Evolutionary conservation across 2,113 vertebrate species (phyloP).

Genomic region (Piaya cayana): DNA sequence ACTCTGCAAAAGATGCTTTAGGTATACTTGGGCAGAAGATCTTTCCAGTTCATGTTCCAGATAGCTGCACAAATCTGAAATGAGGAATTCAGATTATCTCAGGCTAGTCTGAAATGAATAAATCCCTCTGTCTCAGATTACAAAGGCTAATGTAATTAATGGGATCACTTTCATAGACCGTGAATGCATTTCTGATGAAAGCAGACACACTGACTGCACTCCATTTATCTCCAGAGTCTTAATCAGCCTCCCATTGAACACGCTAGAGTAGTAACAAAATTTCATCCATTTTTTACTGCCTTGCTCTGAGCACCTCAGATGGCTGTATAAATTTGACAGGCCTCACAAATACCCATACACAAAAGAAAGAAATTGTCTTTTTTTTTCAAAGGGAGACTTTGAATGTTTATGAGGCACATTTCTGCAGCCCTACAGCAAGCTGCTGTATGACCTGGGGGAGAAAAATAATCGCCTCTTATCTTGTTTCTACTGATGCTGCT

Average conservation of each 20-base stretch:
- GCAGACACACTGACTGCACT: background rate
- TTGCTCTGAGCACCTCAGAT: background rate
- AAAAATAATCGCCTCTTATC: background rate
- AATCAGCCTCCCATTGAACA: constrained; percentile 14
- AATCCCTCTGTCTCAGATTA: constrained; percentile 8
- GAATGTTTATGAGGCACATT: background rate
- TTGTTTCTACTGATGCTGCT: background rate
- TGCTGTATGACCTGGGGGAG: background rate
- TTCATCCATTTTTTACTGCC: background rate
- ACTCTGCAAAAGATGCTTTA: constrained; percentile 87
- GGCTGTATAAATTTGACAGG: background rate
- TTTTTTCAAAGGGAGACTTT: background rate
- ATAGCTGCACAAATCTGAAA: constrained; percentile 84
- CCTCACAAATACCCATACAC: background rate
- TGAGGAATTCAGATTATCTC: constrained; percentile 15
- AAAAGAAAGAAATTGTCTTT: background rate
- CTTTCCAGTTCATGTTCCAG: constrained; percentile 85
- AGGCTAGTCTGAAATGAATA: constrained; percentile 28
- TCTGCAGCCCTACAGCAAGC: background rate
- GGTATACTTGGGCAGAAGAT: constrained; percentile 78
- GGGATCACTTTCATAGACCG: background rate
- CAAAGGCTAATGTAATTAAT: constrained; percentile 48
- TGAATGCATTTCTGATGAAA: constrained; percentile 31
- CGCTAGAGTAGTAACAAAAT: background rate
- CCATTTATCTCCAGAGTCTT: constrained; percentile 6